Conservation (phyloP, 2,113 vertebrate species). For the Electrona antarctica region DNA sequence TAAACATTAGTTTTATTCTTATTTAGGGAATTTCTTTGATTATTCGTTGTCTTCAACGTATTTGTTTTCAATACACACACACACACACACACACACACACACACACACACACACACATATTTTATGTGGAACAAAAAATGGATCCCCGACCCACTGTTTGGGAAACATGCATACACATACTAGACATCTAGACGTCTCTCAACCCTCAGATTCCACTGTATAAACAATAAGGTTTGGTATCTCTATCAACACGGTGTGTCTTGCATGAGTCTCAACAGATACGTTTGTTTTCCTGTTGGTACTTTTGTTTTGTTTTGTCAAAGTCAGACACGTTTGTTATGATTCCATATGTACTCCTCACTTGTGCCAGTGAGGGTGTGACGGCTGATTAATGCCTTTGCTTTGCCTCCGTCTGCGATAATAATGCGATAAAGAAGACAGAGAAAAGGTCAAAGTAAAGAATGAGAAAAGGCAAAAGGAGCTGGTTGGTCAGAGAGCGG, state of each 20-base stretch:
- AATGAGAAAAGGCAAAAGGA: not conserved
- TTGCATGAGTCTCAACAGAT: constrained; percentile 50
- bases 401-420: constrained; percentile 1
- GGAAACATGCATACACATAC: constrained; percentile 9
- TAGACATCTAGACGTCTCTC: constrained; percentile 19
- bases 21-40: not conserved
- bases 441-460: not conserved
- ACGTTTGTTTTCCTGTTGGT: constrained; percentile 44
- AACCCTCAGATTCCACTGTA: constrained; percentile 19
- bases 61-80: too few species aligned
- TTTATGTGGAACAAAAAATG: too few species aligned
- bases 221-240: constrained; percentile 46
- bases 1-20: not conserved
- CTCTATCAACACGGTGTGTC: constrained; percentile 40
- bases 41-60: not conserved
- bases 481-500: not conserved
- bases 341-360: constrained; percentile 23
- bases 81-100: too few species aligned
- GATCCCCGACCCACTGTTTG: too few species aligned
- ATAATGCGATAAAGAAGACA: too few species aligned
- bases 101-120: too few species aligned
- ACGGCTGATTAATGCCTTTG: not conserved
- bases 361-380: not conserved
- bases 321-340: constrained; percentile 21
- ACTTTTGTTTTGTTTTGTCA: constrained; percentile 24